Conservation (phyloP, 2,888 invertebrate species). For the Leptothorax acervorum region DNA sequence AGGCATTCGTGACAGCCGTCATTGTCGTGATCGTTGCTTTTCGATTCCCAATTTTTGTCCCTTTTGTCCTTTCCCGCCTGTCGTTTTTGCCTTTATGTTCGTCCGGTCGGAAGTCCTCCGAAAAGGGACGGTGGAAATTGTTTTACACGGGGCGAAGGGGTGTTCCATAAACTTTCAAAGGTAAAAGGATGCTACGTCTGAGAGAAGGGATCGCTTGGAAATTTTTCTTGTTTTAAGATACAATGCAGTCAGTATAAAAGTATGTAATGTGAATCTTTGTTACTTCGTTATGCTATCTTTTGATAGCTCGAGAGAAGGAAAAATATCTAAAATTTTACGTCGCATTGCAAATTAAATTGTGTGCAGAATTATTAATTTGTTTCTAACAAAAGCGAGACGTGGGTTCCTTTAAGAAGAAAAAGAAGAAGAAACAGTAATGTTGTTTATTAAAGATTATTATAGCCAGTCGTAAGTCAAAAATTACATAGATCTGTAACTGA, state of each 20-base stretch:
- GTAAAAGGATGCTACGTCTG: not conserved
- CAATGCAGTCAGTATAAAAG: not conserved
- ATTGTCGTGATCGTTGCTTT: slow-evolving; percentile 55
- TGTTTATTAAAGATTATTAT: not conserved
- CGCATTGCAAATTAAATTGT: not conserved
- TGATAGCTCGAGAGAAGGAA: not conserved
- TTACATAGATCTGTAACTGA: not conserved
- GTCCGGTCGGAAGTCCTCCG: slow-evolving; percentile 14
- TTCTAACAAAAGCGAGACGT: not conserved
- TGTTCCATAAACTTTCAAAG: not conserved
- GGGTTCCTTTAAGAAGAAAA: not conserved
- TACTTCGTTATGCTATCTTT: slow-evolving; percentile 2
- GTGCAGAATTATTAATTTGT: slow-evolving; percentile 16
- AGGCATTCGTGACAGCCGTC: slow-evolving; percentile 65
- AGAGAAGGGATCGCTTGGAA: not conserved
- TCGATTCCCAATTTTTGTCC: slow-evolving; percentile 63
- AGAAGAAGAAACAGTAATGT: not conserved
- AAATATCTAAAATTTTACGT: not conserved
- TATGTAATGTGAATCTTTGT: not conserved
- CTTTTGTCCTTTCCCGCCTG: not conserved
- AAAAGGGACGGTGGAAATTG: slow-evolving; percentile 34
- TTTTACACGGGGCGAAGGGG: slow-evolving; percentile 17
- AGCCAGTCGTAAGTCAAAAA: not conserved
- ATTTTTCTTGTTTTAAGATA: slow-evolving; percentile 3
- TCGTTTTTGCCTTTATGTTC: not conserved